Evolutionary conservation across 2,888 invertebrate species (phyloP), one percentile per base, ranked within the genome.

Genomic region (Lycophotia porphyrea): DNA sequence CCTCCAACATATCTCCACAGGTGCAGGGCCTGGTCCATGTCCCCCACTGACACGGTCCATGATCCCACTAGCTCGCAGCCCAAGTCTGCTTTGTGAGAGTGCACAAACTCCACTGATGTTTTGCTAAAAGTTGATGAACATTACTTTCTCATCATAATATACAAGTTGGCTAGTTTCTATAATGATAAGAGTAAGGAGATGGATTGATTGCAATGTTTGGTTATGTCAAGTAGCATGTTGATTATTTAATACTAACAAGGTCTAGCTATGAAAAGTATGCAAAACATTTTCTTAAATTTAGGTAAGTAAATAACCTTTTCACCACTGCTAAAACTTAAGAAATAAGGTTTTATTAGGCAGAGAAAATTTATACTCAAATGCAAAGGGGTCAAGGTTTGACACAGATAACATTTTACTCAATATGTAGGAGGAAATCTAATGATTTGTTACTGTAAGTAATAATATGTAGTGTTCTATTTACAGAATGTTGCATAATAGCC

Each of bases 21-120:
- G 94, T 99, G 99, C 80, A 99, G 96, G 31, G 98, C 99, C 95
- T 99, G 99, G 96, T 99, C 99, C 97, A 99, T 98, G 92, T 99
- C 99, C 52, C 99, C 99, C 58, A 99, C 98, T 72, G 98, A 98
- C 3, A 99, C 99, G 0, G 98, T 98, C 99, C 99, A 99, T 90
- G 99, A 99, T 74, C 98, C 99, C 42, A 99, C 98, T 87, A 99
- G 96, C 92, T 99, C 98, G 89, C 98, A 98, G 70, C 98, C 98
- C 39, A 99, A 95, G 55, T 98, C 97, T 15, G 97, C 95, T 89
- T 97, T 97, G 87, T 97, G 97, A 5, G 98, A 97, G 89, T 98
- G 97, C 77, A 99, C 97, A 91, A 98, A 97, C 87, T 98, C 97
- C n/a, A 98, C 97, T 70, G 97, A 97, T 84, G 97, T 97, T 96